These are phyloP conservation scores for Ormyrus rosae DNA, from an alignment of 2,888 invertebrate species.

Conservation along the genomic window DNA sequence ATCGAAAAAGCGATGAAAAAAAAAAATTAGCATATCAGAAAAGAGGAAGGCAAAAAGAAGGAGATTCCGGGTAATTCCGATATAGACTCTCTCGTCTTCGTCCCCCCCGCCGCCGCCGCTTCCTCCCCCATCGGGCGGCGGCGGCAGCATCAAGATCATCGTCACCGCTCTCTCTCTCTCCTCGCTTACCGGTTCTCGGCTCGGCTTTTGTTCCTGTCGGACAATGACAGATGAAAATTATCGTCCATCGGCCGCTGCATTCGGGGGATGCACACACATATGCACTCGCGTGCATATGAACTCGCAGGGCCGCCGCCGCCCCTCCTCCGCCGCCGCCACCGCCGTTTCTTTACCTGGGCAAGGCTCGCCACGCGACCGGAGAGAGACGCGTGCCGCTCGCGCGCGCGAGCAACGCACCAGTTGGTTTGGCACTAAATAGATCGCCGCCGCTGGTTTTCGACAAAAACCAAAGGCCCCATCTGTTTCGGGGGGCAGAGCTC, in stretches of 20 bases:
- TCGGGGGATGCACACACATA: not conserved
- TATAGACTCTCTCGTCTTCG: too few relatives aligned
- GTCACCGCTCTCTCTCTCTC: not conserved
- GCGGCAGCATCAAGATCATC: not conserved
- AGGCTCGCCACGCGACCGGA: too few relatives aligned
- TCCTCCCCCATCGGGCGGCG: too few relatives aligned
- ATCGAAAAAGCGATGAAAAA: not conserved
- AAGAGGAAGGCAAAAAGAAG: too few relatives aligned
- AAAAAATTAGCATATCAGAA: not conserved
- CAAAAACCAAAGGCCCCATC: slow-evolving; percentile 13
- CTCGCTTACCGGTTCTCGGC: not conserved
- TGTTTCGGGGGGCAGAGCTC: slow-evolving; percentile 13
- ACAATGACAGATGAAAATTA: slow-evolving; percentile 52
- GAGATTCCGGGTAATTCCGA: too few relatives aligned
- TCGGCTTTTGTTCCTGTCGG: slow-evolving; percentile 43
- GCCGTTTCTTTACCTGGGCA: too few relatives aligned
- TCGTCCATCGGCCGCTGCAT: slow-evolving; percentile 9
- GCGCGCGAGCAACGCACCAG: slow-evolving; percentile 32
- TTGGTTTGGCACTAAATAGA: slow-evolving; percentile 43
- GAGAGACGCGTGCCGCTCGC: slow-evolving; percentile 20
- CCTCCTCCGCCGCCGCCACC: too few relatives aligned
- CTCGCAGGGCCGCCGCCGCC: too few relatives aligned
- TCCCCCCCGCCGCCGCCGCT: too few relatives aligned
- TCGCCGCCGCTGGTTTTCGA: slow-evolving; percentile 13
- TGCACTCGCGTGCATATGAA: not conserved